Evolutionary conservation across 2,113 vertebrate genomes (phyloP), one percentile per base, ranked within the genome.

Genomic region (Amia ocellicauda): DNA sequence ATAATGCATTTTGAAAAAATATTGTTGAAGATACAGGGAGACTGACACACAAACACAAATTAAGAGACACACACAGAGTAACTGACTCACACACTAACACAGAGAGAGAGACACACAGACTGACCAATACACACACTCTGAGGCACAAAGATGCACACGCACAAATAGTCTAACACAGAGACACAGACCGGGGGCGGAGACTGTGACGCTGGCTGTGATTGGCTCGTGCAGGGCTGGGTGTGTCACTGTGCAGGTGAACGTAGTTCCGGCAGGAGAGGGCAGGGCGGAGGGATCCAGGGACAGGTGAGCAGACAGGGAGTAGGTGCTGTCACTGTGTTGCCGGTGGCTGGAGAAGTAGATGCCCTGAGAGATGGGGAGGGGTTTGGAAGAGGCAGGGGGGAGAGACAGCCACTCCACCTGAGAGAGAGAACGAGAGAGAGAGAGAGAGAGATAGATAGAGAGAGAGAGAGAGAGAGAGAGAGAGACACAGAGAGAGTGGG

Each of bases 311-410:
- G 86, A 83, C 68, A 91, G 71, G 24, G 88, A 90, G 51, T 74
- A 90, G 2, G 91, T 92, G 49, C 87, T 89, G 0, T 87, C 86
- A 1, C 19, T 29, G 24, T 86, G 88, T 68, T 89, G 88, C 4
- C 77, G 80, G 69, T 93, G 90, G 61, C 88, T 93, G 70, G 88
- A 92, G 57, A 92, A 85, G 45, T 68, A 78, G 29, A 81, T 63
- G 31, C 84, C 75, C 36, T 85, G 53, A 4, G 69, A 65, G 13
- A 84, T 77, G 56, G 72, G 54, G 7, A 57, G 5, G 0, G 78
- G 79, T 71, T 89, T 80, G 2, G 67, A 47, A 50, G 74, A 78
- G 10, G 71, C 52, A 1, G 84, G 78, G 28, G 69, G 70, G 41
- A 83, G 73, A 40, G 64, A 83, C 1, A 78, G 68, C 88, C 88